A percentile compares a stretch with the other conserved stretches of the same genome.
These are phyloP conservation scores for Orbicella faveolata DNA, from an alignment of 64 coral and sea anemone genomes.

Conservation along the genomic window DNA sequence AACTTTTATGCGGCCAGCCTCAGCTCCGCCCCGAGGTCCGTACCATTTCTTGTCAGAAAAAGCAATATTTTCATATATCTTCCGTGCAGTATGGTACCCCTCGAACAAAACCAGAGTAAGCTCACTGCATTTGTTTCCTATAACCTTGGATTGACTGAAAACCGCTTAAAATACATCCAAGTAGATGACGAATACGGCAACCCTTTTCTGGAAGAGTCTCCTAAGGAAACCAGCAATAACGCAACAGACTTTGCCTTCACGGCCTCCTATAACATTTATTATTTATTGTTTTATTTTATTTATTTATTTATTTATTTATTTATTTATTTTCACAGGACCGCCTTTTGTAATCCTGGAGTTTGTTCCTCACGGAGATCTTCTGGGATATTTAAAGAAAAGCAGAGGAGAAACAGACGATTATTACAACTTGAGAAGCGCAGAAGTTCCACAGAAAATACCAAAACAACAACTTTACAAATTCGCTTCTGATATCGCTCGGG, in stretches of 20 bases:
- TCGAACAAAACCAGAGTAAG: too few relatives aligned
- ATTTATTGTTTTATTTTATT: background rate
- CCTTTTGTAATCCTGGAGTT: conserved; percentile 26
- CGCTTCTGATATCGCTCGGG: conserved; percentile 8
- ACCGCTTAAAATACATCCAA: too few relatives aligned
- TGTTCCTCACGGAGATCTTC: conserved; percentile 36
- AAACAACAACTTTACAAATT: conserved; percentile 20
- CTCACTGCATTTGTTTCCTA: too few relatives aligned
- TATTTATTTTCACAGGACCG: background rate
- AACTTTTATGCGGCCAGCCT: too few relatives aligned
- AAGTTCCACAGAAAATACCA: background rate
- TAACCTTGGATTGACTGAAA: too few relatives aligned
- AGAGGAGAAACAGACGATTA: conserved; percentile 31
- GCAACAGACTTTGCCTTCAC: background rate
- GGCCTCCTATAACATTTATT: background rate
- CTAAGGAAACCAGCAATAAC: background rate
- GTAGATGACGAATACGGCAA: too few relatives aligned
- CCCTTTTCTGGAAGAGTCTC: too few relatives aligned
- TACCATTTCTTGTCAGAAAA: too few relatives aligned
- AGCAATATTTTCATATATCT: too few relatives aligned
- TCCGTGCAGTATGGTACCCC: too few relatives aligned
- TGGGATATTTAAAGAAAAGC: conserved; percentile 37
- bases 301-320: background rate
- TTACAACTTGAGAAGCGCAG: background rate
- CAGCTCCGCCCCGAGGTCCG: too few relatives aligned